Evolutionary conservation across 1,140 invertebrate species (phyloP), one percentile per base, ranked within the genome.

Genomic region (Pseudobourletiella spinata): DNA sequence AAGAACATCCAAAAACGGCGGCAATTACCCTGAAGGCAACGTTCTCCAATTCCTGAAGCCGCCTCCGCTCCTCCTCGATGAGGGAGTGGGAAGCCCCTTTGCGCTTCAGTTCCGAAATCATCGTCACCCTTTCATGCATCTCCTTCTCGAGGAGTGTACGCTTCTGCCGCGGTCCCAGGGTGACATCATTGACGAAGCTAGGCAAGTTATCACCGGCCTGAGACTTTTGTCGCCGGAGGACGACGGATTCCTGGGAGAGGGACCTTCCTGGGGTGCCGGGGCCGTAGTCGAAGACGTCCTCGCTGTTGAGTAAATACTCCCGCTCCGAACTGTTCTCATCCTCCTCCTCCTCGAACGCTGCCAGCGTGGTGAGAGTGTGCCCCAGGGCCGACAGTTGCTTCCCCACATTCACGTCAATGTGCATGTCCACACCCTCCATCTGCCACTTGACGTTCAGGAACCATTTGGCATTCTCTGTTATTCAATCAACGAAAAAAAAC

Each of bases 371-470:
- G 15, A 99, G 79, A 1, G 95, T 98, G 72, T 95, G 89, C 1
- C 92, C 92, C 20, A 98, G 78, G 1, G 91, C 86, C 1, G 91
- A 93, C 18, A 98, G 76, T 73, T 96, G 91, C 74, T 97, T 96
- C 28, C 96, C 95, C 25, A 98, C 91, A 73, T 88, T 94, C 0
- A 93, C 90, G 75, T 98, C 94, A 48, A 98, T 77, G 75, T 98
- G 91, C 59, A 97, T 94, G 72, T 97, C 94, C 18, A 98, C 92
- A 57, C 96, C 96, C 78, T 98, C 91, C 96, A 99, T 99, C 78
- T 97, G 88, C 93, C 95, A 98, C 66, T 92, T 87, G 0, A 98
- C 91, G 75, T 97, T 98, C 26, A 99, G 77, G 66, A 98, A 84
- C 96, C 95, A 98, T 76, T 98, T 98, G 1, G 95, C 94, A 77